Conservation (phyloP, 2,888 invertebrate species). For the Rotaria socialis region DNA sequence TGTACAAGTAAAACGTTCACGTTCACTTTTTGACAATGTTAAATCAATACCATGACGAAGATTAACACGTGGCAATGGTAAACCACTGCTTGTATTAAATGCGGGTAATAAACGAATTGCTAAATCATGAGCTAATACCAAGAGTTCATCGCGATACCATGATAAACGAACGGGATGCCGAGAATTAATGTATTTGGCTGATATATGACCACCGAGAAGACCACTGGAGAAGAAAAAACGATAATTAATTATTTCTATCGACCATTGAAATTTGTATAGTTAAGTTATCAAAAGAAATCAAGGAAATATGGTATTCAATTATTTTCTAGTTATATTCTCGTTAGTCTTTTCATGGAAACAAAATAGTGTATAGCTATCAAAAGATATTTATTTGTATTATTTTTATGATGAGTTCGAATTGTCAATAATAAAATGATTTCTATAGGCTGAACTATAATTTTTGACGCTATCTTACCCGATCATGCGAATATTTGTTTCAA, state of each 20-base stretch:
- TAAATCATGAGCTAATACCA: conserved; percentile 75
- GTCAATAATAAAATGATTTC: too few relatives aligned
- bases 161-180: conserved; percentile 61
- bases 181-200: conserved; percentile 76
- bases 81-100: conserved; percentile 92
- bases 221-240: conserved; percentile 63
- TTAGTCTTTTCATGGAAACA: too few relatives aligned
- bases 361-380: too few relatives aligned
- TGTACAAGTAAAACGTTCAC: conserved; percentile 79
- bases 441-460: too few relatives aligned
- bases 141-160: conserved; percentile 72
- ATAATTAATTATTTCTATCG: too few relatives aligned
- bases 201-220: conserved; percentile 81
- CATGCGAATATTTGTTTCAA: conserved; percentile 94
- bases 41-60: conserved; percentile 43
- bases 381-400: too few relatives aligned
- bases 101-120: conserved; percentile 86
- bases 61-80: conserved; percentile 82
- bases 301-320: too few relatives aligned
- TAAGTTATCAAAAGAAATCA: too few relatives aligned
- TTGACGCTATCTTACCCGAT: background rate
- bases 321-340: too few relatives aligned
- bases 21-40: conserved; percentile 51
- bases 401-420: too few relatives aligned
- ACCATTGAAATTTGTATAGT: too few relatives aligned